phyloP scores from a whole-genome alignment of 2,888 invertebrate genomes.

The Lasiommata megera region DNA sequence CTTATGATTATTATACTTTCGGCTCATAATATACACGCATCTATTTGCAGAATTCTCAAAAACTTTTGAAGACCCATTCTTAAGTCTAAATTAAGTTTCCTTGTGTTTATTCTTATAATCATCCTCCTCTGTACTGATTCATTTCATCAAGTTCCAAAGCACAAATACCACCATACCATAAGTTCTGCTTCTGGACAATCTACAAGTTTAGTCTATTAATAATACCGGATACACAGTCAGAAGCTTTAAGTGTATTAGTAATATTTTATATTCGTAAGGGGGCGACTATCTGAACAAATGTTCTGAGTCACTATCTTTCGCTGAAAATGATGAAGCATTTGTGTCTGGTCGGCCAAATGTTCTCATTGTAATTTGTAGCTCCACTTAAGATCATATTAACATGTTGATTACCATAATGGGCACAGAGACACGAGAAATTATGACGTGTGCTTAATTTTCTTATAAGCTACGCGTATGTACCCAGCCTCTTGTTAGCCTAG shows the following conservation, averaged over 20 bases:
- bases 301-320: constrained; percentile 58
- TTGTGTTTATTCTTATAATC: too few relatives aligned
- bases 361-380: constrained; percentile 2
- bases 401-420: background rate
- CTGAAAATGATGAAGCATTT: constrained; percentile 59
- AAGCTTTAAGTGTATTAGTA: constrained; percentile 36
- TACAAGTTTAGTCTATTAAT: constrained; percentile 21
- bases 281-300: constrained; percentile 49
- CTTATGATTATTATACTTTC: too few relatives aligned
- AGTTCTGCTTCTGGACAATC: background rate
- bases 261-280: constrained; percentile 38
- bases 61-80: too few relatives aligned
- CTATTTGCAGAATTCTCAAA: too few relatives aligned
- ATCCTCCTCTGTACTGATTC: background rate
- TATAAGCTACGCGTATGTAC: too few relatives aligned
- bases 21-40: too few relatives aligned
- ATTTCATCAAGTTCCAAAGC: background rate
- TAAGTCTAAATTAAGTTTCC: too few relatives aligned
- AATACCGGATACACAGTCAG: constrained; percentile 22
- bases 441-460: background rate
- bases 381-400: constrained; percentile 3
- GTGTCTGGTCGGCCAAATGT: constrained; percentile 3
- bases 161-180: background rate
- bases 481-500: too few relatives aligned
- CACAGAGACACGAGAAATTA: background rate